Base-by-base conservation (phyloP, 2,888 invertebrate species). In the Lasiommata megera region DNA sequence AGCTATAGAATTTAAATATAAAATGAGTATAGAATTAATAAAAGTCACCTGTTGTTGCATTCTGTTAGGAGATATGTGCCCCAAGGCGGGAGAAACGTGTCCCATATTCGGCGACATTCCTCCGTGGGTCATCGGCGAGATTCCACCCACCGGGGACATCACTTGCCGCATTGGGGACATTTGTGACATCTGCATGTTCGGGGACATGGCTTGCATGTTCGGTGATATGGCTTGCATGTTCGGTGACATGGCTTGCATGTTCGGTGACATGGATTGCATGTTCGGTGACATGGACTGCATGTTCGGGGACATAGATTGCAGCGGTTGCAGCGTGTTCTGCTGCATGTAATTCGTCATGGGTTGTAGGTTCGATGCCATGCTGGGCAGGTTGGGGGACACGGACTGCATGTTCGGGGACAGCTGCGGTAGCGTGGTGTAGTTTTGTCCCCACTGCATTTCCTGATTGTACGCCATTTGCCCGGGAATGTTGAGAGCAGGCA, bases 31-130 rank as follows among this genome's bases (percentile, higher is more conserved):
- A 31, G 12, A 8, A 18, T n/a, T 18, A 43, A 41, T 9, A 16
- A 18, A 9, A 43, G 23, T 23, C 23, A 43, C 43, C 43, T 43
- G 43, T 43, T 43, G 43, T 34, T 34, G 34, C 34, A 34, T 17
- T 9, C 79, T 62, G 28, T 63, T 68, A 14, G 67, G 63, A 1
- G 60, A 64, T 60, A 73, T 58, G 50, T 62, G 64, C 6, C 68
- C 74, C 72, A 79, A 23, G 5, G 34, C 11, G 34, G 34, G 34
- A 3, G 34, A 34, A 9, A 34, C 34, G 34, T 34, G 23, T 23
- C 23, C 23, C 23, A 23, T 63, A 23, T 62, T 68, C 7, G 67
- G 62, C 11, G 66, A 65, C 64, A 67, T 57, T 14, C 54, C 52
- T 18, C 50, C 48, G 16, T 67, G 68, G 11, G 48, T 55, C 61